A percentile compares a stretch with the other conserved stretches of the same genome.
Evolutionary conservation across 1,140 invertebrate genomes (phyloP).

Genomic region (Zaprionus camerounensis): DNA sequence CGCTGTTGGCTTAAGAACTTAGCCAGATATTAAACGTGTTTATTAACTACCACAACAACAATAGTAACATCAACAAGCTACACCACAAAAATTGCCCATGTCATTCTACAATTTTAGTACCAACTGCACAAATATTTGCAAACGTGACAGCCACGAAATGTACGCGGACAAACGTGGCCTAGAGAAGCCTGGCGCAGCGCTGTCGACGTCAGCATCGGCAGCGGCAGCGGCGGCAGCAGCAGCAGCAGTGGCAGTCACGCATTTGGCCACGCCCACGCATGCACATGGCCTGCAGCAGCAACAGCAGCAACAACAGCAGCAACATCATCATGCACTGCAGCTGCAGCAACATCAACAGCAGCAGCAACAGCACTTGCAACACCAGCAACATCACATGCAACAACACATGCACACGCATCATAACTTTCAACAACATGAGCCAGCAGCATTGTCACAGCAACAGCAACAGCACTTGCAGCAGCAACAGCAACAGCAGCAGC

Average conservation of each 20-base stretch:
- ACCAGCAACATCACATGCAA: conserved; percentile 74
- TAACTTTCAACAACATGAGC: conserved; percentile 70
- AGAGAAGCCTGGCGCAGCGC: conserved; percentile 57
- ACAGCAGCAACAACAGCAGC: conserved; percentile 45
- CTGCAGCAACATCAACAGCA: conserved; percentile 68
- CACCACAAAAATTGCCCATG: conserved; percentile 28
- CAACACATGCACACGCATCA: conserved; percentile 77
- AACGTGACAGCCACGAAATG: conserved; percentile 70
- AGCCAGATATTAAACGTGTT: conserved; percentile 41
- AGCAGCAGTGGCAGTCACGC: conserved; percentile 60
- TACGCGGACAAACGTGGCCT: conserved; percentile 77
- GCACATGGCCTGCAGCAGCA: conserved; percentile 58
- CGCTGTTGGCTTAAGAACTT: conserved; percentile 37
- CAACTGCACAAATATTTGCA: conserved; percentile 69
- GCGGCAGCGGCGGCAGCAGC: conserved; percentile 34
- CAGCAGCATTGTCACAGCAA: conserved; percentile 65
- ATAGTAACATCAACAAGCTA: conserved; percentile 26
- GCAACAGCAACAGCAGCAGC: conserved; percentile 51
- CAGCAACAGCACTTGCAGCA: conserved; percentile 46
- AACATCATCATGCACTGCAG: conserved; percentile 52
- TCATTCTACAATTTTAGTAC: conserved; percentile 68
- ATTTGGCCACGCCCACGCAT: conserved; percentile 54
- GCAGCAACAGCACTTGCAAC: conserved; percentile 64
- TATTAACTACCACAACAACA: conserved; percentile 11
- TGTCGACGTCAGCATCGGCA: conserved; percentile 30